Percentiles rank a stretch among this genome's conserved stretches.
Evolutionary conservation across 23 tunicate species (phyloP).

Genomic region (Corella eumyota): DNA sequence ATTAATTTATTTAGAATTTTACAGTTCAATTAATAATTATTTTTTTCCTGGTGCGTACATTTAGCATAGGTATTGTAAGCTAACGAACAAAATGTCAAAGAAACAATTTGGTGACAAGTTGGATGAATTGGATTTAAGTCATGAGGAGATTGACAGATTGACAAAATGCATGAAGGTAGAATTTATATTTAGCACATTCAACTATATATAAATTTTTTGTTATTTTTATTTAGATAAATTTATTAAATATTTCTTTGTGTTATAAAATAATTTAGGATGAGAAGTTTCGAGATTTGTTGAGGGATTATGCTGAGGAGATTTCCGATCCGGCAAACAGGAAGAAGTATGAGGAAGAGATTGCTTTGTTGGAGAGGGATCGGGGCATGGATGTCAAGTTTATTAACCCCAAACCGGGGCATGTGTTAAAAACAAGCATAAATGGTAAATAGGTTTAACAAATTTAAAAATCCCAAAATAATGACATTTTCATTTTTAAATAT

Average conservation of each 20-base stretch:
- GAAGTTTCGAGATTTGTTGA: slow-evolving; percentile 65
- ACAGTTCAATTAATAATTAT: too few species aligned
- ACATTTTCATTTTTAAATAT: too few species aligned
- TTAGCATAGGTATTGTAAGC: too few species aligned
- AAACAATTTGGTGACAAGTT: slow-evolving; percentile 71
- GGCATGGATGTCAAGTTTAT: slow-evolving; percentile 91
- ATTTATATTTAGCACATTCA: neutral
- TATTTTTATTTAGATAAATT: neutral
- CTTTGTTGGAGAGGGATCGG: slow-evolving; percentile 58
- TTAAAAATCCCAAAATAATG: too few species aligned
- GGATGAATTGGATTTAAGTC: slow-evolving; percentile 60
- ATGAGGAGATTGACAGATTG: slow-evolving; percentile 70
- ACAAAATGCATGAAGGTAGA: slow-evolving; percentile 72
- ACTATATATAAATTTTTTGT: neutral
- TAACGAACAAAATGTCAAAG: slow-evolving; percentile 8
- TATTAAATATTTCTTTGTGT: neutral
- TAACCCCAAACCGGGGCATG: slow-evolving; percentile 80
- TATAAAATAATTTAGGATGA: slow-evolving; percentile 39
- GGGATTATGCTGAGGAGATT: slow-evolving; percentile 79
- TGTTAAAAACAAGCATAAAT: slow-evolving; percentile 69
- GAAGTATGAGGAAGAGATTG: slow-evolving; percentile 79
- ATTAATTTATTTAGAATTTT: too few species aligned
- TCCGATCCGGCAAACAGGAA: slow-evolving; percentile 72
- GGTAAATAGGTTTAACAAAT: too few species aligned
- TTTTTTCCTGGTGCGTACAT: too few species aligned